Evolutionary conservation across 2,113 vertebrate genomes (phyloP).

Genomic region (Corythaeola cristata): DNA sequence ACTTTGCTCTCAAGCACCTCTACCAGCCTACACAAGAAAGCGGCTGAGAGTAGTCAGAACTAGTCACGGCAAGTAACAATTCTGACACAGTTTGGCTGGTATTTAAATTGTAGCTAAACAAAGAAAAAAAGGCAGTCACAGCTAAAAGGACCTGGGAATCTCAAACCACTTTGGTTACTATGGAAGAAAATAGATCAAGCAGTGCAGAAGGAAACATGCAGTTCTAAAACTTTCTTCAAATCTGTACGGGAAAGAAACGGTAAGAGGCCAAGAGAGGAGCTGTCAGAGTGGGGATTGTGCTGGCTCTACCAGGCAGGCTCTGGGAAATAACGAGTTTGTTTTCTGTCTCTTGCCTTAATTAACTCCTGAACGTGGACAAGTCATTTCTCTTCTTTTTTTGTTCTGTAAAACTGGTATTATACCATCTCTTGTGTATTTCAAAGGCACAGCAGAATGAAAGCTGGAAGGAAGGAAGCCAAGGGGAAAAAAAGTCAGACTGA

Average conservation of each 20-base stretch:
- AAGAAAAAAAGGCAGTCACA: neutral
- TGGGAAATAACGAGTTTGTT: neutral
- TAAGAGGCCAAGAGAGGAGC: neutral
- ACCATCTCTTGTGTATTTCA: neutral
- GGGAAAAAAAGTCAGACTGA: constrained; percentile 5
- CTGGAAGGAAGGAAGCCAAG: neutral
- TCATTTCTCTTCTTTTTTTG: neutral
- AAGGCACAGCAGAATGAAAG: neutral
- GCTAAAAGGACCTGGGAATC: neutral
- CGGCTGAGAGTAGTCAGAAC: neutral
- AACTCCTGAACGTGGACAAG: neutral
- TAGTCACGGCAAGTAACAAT: neutral
- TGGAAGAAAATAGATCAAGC: neutral
- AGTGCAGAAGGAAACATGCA: neutral
- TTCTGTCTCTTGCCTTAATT: neutral
- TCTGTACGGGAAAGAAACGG: neutral
- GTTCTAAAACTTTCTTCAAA: neutral
- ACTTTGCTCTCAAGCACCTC: neutral
- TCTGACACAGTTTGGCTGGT: neutral
- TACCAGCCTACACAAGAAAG: neutral
- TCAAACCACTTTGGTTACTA: neutral
- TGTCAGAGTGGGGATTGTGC: neutral
- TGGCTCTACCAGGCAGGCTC: neutral
- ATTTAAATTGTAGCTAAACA: neutral
- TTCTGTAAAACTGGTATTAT: neutral